Percentiles rank a stretch among this genome's conserved stretches.
Evolutionary conservation across 2,888 invertebrate species (phyloP).

Genomic region (Drosophila subquinaria): DNA sequence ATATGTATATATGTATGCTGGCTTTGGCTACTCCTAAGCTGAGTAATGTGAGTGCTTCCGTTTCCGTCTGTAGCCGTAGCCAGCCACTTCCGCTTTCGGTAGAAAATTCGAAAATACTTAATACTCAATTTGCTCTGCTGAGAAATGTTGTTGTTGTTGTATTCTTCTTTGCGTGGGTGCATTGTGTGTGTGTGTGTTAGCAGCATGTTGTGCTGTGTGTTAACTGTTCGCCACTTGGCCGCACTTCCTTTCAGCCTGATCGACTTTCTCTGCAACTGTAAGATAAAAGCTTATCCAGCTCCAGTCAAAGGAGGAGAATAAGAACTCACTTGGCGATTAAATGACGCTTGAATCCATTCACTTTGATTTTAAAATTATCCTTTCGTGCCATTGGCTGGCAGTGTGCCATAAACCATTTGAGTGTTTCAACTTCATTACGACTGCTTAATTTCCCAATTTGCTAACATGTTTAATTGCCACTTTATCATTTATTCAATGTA

Average conservation of each 20-base stretch:
- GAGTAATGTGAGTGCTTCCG: slow-evolving; percentile 78
- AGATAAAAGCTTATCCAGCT: slow-evolving; percentile 54
- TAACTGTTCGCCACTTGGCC: slow-evolving; percentile 60
- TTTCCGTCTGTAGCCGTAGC: slow-evolving; percentile 57
- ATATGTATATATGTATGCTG: slow-evolving; percentile 1
- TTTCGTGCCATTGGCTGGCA: not conserved
- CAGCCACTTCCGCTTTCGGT: slow-evolving; percentile 65
- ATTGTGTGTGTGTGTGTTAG: slow-evolving; percentile 10
- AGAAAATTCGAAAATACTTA: slow-evolving; percentile 72
- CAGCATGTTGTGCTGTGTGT: slow-evolving; percentile 56
- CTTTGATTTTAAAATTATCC: slow-evolving; percentile 39
- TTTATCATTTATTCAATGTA: slow-evolving; percentile 57
- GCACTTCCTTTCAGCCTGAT: slow-evolving; percentile 43
- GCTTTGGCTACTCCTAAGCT: slow-evolving; percentile 48
- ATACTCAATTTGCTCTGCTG: slow-evolving; percentile 69
- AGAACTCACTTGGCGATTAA: slow-evolving; percentile 50
- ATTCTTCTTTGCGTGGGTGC: slow-evolving; percentile 8
- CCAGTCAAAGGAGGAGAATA: not conserved
- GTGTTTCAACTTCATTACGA: slow-evolving; percentile 38
- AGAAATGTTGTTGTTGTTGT: slow-evolving; percentile 42
- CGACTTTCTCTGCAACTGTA: slow-evolving; percentile 41
- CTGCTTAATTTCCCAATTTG: slow-evolving; percentile 67
- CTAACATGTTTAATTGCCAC: slow-evolving; percentile 54
- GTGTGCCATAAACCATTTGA: slow-evolving; percentile 49
- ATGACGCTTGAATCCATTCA: slow-evolving; percentile 61